Percentiles rank a stretch among this genome's conserved stretches.
phyloP scores from a whole-genome alignment of 2,113 vertebrate species.

The Orycteropus afer region DNA sequence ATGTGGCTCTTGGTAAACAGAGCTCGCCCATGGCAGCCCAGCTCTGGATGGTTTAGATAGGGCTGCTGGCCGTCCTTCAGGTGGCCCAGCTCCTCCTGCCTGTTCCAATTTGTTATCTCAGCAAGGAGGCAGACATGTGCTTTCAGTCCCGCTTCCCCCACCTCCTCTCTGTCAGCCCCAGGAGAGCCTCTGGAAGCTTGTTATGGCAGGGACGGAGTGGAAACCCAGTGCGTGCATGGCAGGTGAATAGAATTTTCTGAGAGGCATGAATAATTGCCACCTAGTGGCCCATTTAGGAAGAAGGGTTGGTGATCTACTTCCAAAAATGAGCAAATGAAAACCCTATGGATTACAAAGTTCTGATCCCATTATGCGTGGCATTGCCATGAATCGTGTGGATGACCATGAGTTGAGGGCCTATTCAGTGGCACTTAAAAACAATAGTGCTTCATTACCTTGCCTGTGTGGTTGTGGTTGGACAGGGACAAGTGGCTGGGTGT shows the following conservation, averaged over 20 bases:
- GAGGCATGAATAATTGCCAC: neutral
- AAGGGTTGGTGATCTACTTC: neutral
- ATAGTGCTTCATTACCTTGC: neutral
- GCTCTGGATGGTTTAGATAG: conserved; percentile 10
- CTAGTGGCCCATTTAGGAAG: neutral
- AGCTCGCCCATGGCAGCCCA: neutral
- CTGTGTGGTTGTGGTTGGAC: fast-evolving
- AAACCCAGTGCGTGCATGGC: neutral
- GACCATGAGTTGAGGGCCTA: neutral
- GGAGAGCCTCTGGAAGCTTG: fast-evolving
- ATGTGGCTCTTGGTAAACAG: conserved; percentile 74
- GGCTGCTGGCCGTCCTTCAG: conserved; percentile 21
- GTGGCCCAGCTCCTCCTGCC: neutral
- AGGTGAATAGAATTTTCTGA: conserved; percentile 1
- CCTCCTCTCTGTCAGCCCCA: neutral
- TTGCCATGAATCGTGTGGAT: too few relatives aligned
- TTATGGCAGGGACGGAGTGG: neutral
- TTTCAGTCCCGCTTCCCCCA: neutral
- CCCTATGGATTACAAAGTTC: neutral
- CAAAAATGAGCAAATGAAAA: neutral
- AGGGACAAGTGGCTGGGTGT: neutral
- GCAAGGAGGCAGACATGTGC: neutral
- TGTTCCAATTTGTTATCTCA: neutral
- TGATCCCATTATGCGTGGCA: neutral
- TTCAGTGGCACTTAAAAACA: neutral